Evolutionary conservation across 1,140 invertebrate species (phyloP), one percentile per base, ranked within the genome.

Genomic region (Galleria mellonella): DNA sequence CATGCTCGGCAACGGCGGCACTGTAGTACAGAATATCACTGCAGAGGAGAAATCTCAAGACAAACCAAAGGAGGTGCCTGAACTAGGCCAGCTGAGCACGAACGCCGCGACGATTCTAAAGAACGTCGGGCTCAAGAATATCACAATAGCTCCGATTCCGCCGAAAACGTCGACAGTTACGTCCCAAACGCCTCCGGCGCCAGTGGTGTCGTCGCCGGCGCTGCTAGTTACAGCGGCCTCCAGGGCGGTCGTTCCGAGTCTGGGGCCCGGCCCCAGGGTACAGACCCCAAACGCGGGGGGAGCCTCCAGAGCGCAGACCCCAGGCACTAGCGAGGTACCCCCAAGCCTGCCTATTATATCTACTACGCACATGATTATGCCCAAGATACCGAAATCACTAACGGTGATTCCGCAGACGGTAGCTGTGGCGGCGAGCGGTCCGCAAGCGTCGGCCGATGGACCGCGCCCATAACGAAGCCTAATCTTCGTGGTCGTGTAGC

Each of bases 331-430:
- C 1, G 41, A 67, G 0, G 35, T 59, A 5, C 49, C 45, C 0
- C 55, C 60, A 0, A 58, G 30, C 4, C 12, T 63, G n/a, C 60
- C 65, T 0, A 47, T 62, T 1, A 48, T 64, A 39, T 11, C 55
- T 0, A 14, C 57, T 0, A 49, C 41, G 40, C 54, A 53, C 8
- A 61, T 75, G 45, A 15, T 66, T 10, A 78, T 93, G 81, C 91
- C 92, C 33, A 93, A 92, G 79, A 93, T 93, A 62, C 92, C 92
- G 8, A 93, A 92, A 70, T 93, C 91, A 1, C 67, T 93, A 32
- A 93, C 92, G n/a, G 51, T 67, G 32, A 57, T 68, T n/a, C 64
- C 64, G 14, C 52, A 56, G 31, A 47, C 28, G 0, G 40, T 54
- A 13, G 14, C 42, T 14, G 40, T 54, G 12, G 14, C 42, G 29